Evolutionary conservation across 2,888 invertebrate species (phyloP).

Genomic region (Spilarctia lutea): DNA sequence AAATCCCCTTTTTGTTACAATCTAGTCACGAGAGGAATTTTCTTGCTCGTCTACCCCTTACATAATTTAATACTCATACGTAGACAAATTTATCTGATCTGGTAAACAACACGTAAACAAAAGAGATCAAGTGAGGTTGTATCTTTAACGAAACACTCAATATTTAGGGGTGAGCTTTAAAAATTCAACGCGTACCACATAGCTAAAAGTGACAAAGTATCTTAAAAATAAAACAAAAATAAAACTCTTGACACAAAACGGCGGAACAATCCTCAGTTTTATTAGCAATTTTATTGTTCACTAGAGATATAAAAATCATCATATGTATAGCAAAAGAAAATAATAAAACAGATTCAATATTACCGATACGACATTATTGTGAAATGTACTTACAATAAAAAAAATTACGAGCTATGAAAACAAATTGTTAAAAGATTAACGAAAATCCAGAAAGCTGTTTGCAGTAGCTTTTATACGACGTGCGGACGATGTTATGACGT

Average conservation of each 20-base stretch:
- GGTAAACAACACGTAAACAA: neutral
- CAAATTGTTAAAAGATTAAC: conserved; percentile 24
- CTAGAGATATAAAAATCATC: conserved; percentile 13
- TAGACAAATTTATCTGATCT: neutral
- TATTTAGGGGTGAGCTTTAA: neutral
- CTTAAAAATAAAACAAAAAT: neutral
- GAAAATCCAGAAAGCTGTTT: conserved; percentile 9
- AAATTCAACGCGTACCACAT: neutral
- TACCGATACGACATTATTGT: conserved; percentile 48
- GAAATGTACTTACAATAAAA: conserved; percentile 14
- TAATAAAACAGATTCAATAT: conserved; percentile 21
- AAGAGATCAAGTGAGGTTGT: neutral
- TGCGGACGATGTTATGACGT: neutral
- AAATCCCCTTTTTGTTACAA: neutral
- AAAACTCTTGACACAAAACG: neutral
- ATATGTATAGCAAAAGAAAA: conserved; percentile 14
- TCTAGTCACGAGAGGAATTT: neutral
- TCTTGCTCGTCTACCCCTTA: neutral
- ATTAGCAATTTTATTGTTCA: conserved; percentile 14
- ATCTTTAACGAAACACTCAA: neutral
- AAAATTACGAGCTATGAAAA: conserved; percentile 19
- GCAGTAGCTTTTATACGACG: neutral
- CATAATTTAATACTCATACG: neutral
- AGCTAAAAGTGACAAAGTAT: neutral
- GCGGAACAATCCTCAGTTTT: neutral